These are phyloP conservation scores for Hemithea aestivaria DNA, from an alignment of 2,888 invertebrate genomes.

Conservation along the genomic window DNA sequence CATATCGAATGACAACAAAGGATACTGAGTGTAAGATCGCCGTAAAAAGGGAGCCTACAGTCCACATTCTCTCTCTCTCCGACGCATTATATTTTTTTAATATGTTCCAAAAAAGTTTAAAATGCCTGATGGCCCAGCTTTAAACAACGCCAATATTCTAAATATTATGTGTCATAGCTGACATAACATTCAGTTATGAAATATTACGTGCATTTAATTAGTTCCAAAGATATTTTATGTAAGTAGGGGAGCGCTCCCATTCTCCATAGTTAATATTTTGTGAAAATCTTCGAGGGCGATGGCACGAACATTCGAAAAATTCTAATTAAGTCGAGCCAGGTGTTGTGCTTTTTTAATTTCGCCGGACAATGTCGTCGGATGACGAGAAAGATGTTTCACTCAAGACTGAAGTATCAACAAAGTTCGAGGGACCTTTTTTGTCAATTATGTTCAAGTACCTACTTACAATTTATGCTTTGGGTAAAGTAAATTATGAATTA, in stretches of 20 bases:
- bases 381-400: slow-evolving; percentile 56
- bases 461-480: slow-evolving; percentile 8
- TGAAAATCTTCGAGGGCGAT: slow-evolving; percentile 17
- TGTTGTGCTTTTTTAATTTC: slow-evolving; percentile 70
- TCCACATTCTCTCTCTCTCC: too few relatives aligned
- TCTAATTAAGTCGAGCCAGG: slow-evolving; percentile 71
- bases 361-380: slow-evolving; percentile 63
- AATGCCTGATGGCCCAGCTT: too few relatives aligned
- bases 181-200: too few relatives aligned
- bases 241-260: slow-evolving; percentile 15
- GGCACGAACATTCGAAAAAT: slow-evolving; percentile 63
- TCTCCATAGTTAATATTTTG: slow-evolving; percentile 40
- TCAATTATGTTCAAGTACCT: slow-evolving; percentile 29
- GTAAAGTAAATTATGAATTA: too few relatives aligned
- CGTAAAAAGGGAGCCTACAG: too few relatives aligned
- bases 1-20: too few relatives aligned
- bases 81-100: too few relatives aligned
- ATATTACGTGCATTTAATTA: too few relatives aligned
- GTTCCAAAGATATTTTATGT: slow-evolving; percentile 19
- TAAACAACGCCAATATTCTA: too few relatives aligned
- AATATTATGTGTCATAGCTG: too few relatives aligned
- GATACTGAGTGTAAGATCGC: too few relatives aligned
- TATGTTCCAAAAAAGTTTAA: too few relatives aligned
- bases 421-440: slow-evolving; percentile 42
- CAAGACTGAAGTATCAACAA: slow-evolving; percentile 36